Evolutionary conservation across 2,888 invertebrate species (phyloP).

Genomic region (Rhodophaea formosa): DNA sequence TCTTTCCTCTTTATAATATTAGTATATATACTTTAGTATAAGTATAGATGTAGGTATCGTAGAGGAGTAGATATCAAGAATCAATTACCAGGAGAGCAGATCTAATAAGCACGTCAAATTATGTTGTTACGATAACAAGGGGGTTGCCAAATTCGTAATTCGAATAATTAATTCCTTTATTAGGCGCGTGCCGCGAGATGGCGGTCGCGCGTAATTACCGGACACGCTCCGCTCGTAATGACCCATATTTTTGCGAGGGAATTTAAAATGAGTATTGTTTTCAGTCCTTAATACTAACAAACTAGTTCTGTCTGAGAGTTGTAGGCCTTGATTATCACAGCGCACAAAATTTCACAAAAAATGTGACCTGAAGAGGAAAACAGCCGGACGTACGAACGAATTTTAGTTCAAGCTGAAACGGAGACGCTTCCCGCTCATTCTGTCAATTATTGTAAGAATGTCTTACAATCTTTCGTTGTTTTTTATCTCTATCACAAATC

Average conservation of each 20-base stretch:
- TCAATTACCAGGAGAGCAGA: conserved; percentile 12
- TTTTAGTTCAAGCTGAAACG: too few relatives aligned
- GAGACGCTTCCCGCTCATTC: too few relatives aligned
- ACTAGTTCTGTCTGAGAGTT: too few relatives aligned
- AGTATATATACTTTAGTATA: too few relatives aligned
- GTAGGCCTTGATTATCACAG: too few relatives aligned
- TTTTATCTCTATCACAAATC: too few relatives aligned
- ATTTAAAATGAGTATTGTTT: background rate
- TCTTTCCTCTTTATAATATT: too few relatives aligned
- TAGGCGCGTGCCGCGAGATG: conserved; percentile 23
- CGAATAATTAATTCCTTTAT: conserved; percentile 24
- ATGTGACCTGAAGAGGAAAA: too few relatives aligned
- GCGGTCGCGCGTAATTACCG: conserved; percentile 23
- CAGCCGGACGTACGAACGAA: too few relatives aligned
- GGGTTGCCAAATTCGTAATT: conserved; percentile 21
- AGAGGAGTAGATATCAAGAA: background rate
- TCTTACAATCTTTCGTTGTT: too few relatives aligned
- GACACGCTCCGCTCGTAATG: conserved; percentile 14
- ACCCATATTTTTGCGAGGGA: background rate
- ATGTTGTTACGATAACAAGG: conserved; percentile 11
- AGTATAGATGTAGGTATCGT: background rate
- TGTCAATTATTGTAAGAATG: too few relatives aligned
- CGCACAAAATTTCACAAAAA: too few relatives aligned
- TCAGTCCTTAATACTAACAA: background rate
- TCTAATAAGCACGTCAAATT: conserved; percentile 2